These are phyloP conservation scores for Conomelus anceps DNA, from an alignment of 2,888 invertebrate species.

Conservation along the genomic window DNA sequence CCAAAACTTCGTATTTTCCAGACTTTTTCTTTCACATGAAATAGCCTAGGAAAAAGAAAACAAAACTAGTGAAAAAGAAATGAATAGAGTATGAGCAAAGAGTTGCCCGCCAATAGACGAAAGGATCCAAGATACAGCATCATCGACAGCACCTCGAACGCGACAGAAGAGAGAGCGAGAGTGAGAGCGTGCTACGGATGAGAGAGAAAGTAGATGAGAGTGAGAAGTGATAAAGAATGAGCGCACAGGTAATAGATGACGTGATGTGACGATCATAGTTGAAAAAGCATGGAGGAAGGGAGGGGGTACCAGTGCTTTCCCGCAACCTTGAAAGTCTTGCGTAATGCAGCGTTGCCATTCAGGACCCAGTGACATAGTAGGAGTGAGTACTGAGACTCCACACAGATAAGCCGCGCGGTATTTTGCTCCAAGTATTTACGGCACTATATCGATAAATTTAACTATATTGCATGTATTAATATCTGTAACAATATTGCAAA, in stretches of 20 bases:
- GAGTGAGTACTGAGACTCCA: background rate
- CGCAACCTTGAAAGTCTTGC: slow-evolving; percentile 5
- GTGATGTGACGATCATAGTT: background rate
- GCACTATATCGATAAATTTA: no score
- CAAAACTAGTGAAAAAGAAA: background rate
- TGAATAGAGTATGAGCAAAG: no score
- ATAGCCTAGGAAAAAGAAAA: background rate
- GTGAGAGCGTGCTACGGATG: background rate
- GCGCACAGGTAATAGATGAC: background rate
- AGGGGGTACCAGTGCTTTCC: background rate
- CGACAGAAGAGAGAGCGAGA: background rate
- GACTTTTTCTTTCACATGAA: background rate
- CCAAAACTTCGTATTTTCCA: background rate
- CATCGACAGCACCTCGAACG: background rate
- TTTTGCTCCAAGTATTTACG: no score
- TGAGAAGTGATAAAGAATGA: background rate
- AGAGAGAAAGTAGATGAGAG: background rate
- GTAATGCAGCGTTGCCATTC: slow-evolving; percentile 6
- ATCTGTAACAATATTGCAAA: no score
- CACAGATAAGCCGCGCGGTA: background rate
- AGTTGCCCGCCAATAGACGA: background rate
- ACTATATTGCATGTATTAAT: no score
- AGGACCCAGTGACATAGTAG: slow-evolving; percentile 6
- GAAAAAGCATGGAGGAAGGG: background rate
- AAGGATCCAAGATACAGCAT: background rate